A percentile compares a stretch with the other conserved stretches of the same genome.
Conservation (phyloP, 2,797 vertebrate genomes). For the Pelobates cultripes region DNA sequence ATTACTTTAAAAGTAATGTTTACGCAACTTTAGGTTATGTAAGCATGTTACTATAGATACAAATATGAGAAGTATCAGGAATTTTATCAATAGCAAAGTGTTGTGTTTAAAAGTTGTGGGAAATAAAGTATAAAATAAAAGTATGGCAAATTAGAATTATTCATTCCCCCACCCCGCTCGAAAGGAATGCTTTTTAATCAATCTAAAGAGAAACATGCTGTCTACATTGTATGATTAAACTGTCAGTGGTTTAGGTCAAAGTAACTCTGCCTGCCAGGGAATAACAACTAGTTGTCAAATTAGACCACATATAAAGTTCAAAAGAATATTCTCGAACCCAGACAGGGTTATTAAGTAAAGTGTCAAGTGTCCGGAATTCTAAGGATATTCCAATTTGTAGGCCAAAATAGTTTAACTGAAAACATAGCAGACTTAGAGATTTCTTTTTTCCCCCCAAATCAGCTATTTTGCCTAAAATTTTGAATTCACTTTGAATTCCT, state of each 20-base stretch:
- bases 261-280: constrained; percentile 15
- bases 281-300: constrained; percentile 6
- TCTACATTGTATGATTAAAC: constrained; percentile 29
- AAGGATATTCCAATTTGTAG: too few relatives aligned
- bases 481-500: too few relatives aligned
- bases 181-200: constrained; percentile 47
- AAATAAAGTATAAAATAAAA: background rate
- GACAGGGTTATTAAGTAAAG: too few relatives aligned
- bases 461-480: too few relatives aligned
- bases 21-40: background rate
- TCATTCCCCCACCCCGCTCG: background rate
- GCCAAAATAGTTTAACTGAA: too few relatives aligned
- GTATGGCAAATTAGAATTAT: constrained; percentile 5
- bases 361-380: too few relatives aligned
- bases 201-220: constrained; percentile 30
- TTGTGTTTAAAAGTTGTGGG: background rate
- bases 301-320: constrained; percentile 26
- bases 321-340: constrained; percentile 12
- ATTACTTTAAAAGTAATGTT: background rate
- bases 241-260: constrained; percentile 48
- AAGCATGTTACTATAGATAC: background rate
- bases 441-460: too few relatives aligned
- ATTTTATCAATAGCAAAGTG: background rate
- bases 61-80: background rate
- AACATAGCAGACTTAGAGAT: too few relatives aligned